These are phyloP conservation scores for Scalopus aquaticus DNA, from an alignment of 2,113 vertebrate genomes.

Conservation along the genomic window DNA sequence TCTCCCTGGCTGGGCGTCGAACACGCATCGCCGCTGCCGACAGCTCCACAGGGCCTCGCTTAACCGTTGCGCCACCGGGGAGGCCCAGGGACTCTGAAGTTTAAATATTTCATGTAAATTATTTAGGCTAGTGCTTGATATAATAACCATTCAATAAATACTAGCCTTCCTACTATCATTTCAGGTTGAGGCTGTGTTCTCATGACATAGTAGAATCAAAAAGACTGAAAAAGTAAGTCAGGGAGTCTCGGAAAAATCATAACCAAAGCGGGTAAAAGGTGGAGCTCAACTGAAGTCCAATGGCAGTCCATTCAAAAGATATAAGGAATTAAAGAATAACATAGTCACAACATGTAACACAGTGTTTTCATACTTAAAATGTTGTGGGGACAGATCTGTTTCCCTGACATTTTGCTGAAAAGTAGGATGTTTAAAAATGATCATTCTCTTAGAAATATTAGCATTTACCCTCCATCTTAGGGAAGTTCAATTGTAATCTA, in stretches of 20 bases:
- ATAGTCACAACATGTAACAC: background rate
- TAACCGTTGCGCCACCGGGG: too few species aligned
- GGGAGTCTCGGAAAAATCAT: background rate
- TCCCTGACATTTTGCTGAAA: background rate
- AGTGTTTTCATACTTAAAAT: background rate
- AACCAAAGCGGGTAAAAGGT: background rate
- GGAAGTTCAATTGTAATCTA: background rate
- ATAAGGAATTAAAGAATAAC: background rate
- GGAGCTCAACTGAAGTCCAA: background rate
- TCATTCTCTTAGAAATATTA: background rate
- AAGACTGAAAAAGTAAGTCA: background rate
- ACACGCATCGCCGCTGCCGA: too few species aligned
- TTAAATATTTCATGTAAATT: background rate
- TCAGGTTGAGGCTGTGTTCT: background rate
- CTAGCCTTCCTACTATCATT: background rate
- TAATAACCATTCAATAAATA: background rate
- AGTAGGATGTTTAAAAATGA: background rate
- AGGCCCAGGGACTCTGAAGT: background rate
- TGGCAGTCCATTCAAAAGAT: background rate
- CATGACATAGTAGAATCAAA: background rate
- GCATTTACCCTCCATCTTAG: background rate
- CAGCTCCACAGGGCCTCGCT: too few species aligned
- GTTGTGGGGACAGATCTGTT: background rate
- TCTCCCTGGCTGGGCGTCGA: too few species aligned
- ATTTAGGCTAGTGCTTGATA: background rate